These are phyloP conservation scores for Coluber constrictor DNA, from an alignment of 2,797 vertebrate genomes.

Conservation along the genomic window DNA sequence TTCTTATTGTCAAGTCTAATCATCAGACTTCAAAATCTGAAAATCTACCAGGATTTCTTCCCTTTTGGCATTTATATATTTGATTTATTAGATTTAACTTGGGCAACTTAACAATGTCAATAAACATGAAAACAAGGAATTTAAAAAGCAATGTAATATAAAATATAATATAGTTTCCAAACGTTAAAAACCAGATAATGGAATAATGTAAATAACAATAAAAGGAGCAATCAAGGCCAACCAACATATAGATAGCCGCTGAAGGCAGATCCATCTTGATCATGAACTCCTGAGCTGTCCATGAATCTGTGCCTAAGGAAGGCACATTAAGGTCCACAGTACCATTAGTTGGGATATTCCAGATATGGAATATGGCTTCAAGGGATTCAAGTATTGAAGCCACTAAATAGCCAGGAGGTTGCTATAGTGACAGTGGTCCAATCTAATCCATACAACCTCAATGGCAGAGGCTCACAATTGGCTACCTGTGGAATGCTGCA, in stretches of 20 bases:
- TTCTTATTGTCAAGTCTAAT: not conserved
- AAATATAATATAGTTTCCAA: not conserved
- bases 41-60: not conserved
- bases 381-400: not conserved
- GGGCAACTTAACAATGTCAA: not conserved
- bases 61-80: not conserved
- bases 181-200: not conserved
- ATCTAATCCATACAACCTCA: not conserved
- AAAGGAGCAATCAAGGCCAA: not conserved
- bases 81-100: not conserved
- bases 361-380: not conserved
- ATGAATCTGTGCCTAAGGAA: not conserved
- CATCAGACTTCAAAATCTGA: slow-evolving; percentile 2
- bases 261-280: not conserved
- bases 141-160: not conserved
- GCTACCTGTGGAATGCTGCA: not conserved
- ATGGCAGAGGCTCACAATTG: not conserved
- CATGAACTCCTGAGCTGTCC: not conserved
- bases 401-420: not conserved
- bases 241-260: not conserved
- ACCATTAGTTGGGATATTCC: not conserved
- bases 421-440: not conserved
- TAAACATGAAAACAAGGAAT: not conserved
- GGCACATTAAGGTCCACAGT: not conserved
- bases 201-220: not conserved